A percentile compares a stretch with the other conserved stretches of the same genome.
phyloP scores from a whole-genome alignment of 2,888 invertebrate species.

The Scaptomyza polygonia region DNA sequence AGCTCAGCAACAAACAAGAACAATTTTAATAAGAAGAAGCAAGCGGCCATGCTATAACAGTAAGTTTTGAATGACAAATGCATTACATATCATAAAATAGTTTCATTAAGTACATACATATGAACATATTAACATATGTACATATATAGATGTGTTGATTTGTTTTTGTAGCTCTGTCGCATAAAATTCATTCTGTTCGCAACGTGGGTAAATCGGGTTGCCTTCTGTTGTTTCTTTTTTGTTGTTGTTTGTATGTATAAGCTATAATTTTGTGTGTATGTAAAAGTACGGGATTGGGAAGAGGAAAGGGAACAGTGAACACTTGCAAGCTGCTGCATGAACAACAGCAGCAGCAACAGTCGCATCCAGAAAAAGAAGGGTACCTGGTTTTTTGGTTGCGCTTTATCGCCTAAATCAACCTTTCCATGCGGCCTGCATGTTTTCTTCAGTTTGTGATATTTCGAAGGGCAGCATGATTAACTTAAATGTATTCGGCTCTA shows the following conservation, averaged over 20 bases:
- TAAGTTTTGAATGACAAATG: constrained; percentile 16
- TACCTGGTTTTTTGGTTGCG: constrained; percentile 15
- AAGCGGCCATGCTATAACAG: constrained; percentile 36
- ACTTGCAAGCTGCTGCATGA: constrained; percentile 42
- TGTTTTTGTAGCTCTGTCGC: constrained; percentile 21
- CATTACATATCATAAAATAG: background rate
- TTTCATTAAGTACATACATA: constrained; percentile 1
- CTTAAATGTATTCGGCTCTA: background rate
- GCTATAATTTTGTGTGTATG: constrained; percentile 34
- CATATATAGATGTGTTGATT: background rate
- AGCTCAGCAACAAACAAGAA: constrained; percentile 19
- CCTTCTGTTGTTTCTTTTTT: constrained; percentile 39
- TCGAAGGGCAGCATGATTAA: background rate
- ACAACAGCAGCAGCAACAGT: constrained; percentile 35
- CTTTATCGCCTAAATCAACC: constrained; percentile 40
- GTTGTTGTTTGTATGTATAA: background rate
- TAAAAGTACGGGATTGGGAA: constrained; percentile 7
- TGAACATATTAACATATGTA: no score
- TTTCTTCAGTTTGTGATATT: constrained; percentile 29
- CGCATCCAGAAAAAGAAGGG: constrained; percentile 31
- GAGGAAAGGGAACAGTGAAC: constrained; percentile 13
- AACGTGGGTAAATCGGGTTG: constrained; percentile 42
- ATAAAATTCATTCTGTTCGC: constrained; percentile 34
- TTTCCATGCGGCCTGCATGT: constrained; percentile 33
- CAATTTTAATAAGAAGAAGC: constrained; percentile 20